A percentile compares a stretch with the other conserved stretches of the same genome.
These are phyloP conservation scores for Gambusia affinis DNA, from an alignment of 2,113 vertebrate species.

Conservation along the genomic window DNA sequence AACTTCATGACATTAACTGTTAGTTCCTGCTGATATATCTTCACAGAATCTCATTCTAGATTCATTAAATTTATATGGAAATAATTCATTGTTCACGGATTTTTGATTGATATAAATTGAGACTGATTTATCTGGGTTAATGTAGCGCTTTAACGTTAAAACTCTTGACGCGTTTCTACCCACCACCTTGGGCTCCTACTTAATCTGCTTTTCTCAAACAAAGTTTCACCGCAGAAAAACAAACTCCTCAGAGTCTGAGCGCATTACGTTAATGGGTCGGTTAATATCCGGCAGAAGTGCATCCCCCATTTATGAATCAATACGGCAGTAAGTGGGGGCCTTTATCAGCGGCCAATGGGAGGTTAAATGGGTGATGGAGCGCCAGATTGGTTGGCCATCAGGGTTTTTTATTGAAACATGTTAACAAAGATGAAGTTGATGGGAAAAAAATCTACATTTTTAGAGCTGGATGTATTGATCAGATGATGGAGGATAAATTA, in stretches of 20 bases:
- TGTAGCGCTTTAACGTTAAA: neutral
- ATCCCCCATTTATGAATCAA: conserved; percentile 45
- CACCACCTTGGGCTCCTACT: neutral
- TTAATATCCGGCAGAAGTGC: conserved; percentile 41
- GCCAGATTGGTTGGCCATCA: conserved; percentile 7
- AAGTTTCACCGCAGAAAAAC: conserved; percentile 12
- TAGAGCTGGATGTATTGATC: neutral
- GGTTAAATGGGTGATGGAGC: neutral
- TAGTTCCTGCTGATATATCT: too few relatives aligned
- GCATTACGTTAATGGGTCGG: conserved; percentile 40
- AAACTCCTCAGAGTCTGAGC: conserved; percentile 18
- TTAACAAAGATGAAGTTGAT: neutral
- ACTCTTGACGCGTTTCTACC: neutral
- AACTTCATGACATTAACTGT: too few relatives aligned
- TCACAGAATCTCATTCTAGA: too few relatives aligned
- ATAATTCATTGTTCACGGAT: neutral
- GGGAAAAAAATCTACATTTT: neutral
- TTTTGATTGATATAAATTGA: neutral
- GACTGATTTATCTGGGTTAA: neutral
- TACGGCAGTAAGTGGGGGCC: conserved; percentile 20
- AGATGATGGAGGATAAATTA: neutral
- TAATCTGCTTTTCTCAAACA: neutral
- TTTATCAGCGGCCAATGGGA: conserved; percentile 25
- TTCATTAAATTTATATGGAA: neutral
- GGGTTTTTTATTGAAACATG: neutral